phyloP scores from a whole-genome alignment of 2,113 vertebrate species.

The Rana temporaria region DNA sequence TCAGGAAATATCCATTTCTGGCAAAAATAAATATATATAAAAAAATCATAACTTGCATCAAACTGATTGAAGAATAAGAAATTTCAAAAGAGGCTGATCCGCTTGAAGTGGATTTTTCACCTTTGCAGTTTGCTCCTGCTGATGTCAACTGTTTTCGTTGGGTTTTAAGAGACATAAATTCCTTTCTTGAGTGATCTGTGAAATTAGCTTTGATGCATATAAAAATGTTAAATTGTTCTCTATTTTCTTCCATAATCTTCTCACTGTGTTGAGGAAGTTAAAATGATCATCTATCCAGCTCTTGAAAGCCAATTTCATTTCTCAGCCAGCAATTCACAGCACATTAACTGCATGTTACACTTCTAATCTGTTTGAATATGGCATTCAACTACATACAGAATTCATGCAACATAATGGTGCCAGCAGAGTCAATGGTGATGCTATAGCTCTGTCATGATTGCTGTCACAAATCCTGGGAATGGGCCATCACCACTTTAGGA shows the following conservation, averaged over 20 bases:
- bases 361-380: constrained; percentile 10
- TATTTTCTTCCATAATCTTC: constrained; percentile 22
- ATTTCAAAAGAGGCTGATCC: too few species aligned
- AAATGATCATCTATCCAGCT: constrained; percentile 35
- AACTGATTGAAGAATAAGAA: too few species aligned
- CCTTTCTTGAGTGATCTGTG: constrained; percentile 17
- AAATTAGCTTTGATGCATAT: constrained; percentile 34
- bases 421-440: background rate
- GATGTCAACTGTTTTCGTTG: background rate
- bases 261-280: background rate
- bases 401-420: background rate
- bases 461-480: too few species aligned
- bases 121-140: constrained; percentile 1
- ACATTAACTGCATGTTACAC: constrained; percentile 8
- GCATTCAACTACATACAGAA: background rate
- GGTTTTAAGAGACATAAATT: constrained; percentile 22
- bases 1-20: too few species aligned
- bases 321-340: constrained; percentile 5
- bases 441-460: too few species aligned
- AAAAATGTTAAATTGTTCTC: constrained; percentile 37
- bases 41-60: too few species aligned
- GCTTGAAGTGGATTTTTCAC: background rate
- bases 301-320: constrained; percentile 34
- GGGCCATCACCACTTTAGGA: too few species aligned
- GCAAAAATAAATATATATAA: too few species aligned